Percentiles rank a stretch among this genome's conserved stretches.
phyloP scores from a whole-genome alignment of 2,113 vertebrate genomes.

The Passerina amoena region DNA sequence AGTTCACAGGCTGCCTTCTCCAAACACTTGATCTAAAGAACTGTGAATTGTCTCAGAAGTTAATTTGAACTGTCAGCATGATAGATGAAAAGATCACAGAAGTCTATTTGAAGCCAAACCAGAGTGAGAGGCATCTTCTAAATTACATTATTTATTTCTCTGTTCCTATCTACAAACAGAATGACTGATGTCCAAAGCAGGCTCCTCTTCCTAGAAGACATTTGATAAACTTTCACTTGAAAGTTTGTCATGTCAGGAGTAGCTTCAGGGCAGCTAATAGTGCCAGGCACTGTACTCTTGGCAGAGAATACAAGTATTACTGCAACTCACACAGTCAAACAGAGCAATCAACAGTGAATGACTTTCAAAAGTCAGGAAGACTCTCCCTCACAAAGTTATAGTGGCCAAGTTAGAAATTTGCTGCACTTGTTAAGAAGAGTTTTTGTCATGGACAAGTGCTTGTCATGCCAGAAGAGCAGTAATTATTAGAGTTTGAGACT shows the following conservation, averaged over 20 bases:
- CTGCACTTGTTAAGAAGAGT: not conserved
- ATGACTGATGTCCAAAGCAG: not conserved
- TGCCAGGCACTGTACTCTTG: not conserved
- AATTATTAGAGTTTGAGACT: not conserved
- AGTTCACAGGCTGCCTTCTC: not conserved
- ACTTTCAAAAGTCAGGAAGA: not conserved
- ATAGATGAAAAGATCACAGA: not conserved
- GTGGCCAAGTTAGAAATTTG: not conserved
- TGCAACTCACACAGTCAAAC: not conserved
- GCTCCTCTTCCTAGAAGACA: not conserved
- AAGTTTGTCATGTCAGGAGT: not conserved
- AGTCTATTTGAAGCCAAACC: not conserved
- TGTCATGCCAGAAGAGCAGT: not conserved
- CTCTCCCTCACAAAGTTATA: not conserved
- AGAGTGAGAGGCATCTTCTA: not conserved
- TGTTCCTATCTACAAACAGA: slow-evolving; percentile 1
- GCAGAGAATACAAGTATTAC: not conserved
- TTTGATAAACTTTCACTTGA: not conserved
- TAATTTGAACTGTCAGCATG: not conserved
- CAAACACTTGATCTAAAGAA: not conserved
- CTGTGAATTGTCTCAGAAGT: not conserved
- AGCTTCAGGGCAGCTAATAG: not conserved
- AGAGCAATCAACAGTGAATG: not conserved
- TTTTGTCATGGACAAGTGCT: not conserved
- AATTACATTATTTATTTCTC: slow-evolving; percentile 3